Conservation (phyloP, 2,888 invertebrate genomes). For the Molanna angustata region DNA sequence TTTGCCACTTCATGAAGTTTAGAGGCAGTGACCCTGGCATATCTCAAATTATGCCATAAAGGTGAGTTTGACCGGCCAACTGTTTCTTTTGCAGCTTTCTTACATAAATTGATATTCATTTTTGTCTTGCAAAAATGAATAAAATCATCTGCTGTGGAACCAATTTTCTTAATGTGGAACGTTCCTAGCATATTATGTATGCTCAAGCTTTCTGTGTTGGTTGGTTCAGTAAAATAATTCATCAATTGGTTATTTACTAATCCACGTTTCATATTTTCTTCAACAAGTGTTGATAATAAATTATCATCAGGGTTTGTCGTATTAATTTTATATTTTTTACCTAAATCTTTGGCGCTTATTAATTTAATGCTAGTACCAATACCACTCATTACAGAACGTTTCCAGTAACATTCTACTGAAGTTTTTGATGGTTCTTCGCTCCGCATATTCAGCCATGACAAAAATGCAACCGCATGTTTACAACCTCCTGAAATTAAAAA, state of each 20-base stretch:
- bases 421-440: slow-evolving; percentile 7
- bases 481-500: slow-evolving; percentile 5
- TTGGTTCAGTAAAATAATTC: no score
- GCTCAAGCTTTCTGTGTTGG: no score
- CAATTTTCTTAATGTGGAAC: no score
- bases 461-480: slow-evolving; percentile 10
- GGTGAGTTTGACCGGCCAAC: background rate
- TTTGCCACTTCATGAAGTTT: background rate
- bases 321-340: no score
- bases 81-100: background rate
- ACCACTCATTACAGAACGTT: background rate
- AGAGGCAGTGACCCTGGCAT: background rate
- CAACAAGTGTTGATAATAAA: background rate
- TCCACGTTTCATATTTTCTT: no score
- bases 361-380: background rate
- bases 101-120: background rate
- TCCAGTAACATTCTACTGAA: slow-evolving; percentile 4
- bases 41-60: slow-evolving; percentile 1
- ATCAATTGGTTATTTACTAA: no score
- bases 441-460: slow-evolving; percentile 9
- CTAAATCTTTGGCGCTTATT: background rate
- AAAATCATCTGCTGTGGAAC: background rate
- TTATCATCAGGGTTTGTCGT: no score
- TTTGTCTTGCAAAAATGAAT: background rate
- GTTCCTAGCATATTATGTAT: no score